Conservation (phyloP, 2,113 vertebrate species). For the Piaya cayana region DNA sequence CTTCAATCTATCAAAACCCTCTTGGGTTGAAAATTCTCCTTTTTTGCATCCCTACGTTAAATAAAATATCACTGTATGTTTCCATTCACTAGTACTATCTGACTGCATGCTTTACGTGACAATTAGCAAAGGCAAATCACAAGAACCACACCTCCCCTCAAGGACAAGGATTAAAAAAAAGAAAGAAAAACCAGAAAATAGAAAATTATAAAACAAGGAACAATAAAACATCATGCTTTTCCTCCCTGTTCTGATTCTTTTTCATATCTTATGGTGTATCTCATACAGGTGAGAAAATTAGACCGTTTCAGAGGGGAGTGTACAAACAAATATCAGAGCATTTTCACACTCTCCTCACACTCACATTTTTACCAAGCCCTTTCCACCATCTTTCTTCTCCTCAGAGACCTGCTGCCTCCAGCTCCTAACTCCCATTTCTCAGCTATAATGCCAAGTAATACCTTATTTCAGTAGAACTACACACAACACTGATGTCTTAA, state of each 20-base stretch:
- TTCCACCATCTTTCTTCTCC: background rate
- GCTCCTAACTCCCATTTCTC: background rate
- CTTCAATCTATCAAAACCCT: background rate
- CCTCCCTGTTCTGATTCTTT: background rate
- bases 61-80: background rate
- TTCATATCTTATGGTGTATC: background rate
- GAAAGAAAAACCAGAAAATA: background rate
- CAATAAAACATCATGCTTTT: background rate
- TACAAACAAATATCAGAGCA: background rate
- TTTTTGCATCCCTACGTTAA: background rate
- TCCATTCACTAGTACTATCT: background rate
- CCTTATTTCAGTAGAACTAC: background rate
- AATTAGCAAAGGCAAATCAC: background rate
- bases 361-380: background rate
- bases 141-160: background rate
- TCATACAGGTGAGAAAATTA: background rate
- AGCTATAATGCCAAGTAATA: background rate
- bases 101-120: background rate
- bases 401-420: background rate
- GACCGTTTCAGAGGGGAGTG: background rate
- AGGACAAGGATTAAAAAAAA: background rate
- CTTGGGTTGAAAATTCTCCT: background rate
- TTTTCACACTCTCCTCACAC: fast-evolving
- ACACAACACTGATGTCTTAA: background rate
- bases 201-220: background rate